Evolutionary conservation across 2,888 invertebrate species (phyloP).

Genomic region (Ptilodon capucinus): DNA sequence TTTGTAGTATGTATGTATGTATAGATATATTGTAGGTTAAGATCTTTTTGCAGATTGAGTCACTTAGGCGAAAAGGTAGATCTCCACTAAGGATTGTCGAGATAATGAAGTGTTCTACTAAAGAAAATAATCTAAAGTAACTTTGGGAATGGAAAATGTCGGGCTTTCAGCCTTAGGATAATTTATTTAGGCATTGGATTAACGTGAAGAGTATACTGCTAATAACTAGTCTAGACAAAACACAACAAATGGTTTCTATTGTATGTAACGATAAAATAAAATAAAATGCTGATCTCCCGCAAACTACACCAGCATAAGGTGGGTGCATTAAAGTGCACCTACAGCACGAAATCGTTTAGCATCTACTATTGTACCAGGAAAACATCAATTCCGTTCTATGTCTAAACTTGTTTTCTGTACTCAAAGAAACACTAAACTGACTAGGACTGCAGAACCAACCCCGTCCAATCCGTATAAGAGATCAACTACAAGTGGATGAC

Average conservation of each 20-base stretch:
- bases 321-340: too few relatives aligned
- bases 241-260: too few relatives aligned
- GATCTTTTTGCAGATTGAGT: neutral
- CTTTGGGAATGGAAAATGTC: conserved; percentile 2
- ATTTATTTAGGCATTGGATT: conserved; percentile 19
- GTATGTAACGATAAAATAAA: too few relatives aligned
- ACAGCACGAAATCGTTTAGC: neutral
- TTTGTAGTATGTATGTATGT: too few relatives aligned
- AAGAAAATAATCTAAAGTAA: neutral
- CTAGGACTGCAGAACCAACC: neutral
- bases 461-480: neutral
- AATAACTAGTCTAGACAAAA: conserved; percentile 1
- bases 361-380: neutral
- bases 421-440: neutral
- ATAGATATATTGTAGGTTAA: too few relatives aligned
- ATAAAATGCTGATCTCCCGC: too few relatives aligned
- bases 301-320: too few relatives aligned
- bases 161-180: conserved; percentile 6
- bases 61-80: neutral
- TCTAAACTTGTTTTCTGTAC: neutral
- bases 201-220: conserved; percentile 11
- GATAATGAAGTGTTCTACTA: conserved; percentile 7
- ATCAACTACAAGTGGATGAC: neutral
- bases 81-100: neutral
- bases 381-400: neutral